These are phyloP conservation scores for Betta splendens DNA, from an alignment of 2,797 vertebrate species.

Conservation along the genomic window DNA sequence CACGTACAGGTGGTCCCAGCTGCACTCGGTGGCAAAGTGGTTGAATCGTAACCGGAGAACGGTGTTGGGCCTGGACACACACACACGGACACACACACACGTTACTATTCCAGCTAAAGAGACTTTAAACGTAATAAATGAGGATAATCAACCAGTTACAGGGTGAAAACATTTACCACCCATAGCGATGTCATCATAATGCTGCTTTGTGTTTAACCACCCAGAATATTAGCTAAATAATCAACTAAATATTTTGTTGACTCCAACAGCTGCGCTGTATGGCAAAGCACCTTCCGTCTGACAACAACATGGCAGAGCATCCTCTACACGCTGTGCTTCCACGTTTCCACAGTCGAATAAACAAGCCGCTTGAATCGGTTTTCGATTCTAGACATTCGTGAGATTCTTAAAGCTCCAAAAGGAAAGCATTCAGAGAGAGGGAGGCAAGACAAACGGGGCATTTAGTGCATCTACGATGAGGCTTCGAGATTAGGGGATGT, in stretches of 20 bases:
- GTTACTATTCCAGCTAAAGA: slow-evolving; percentile 14
- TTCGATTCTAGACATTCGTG: slow-evolving; percentile 18
- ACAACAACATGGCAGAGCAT: neutral
- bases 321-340: no score
- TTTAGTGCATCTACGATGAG: slow-evolving; percentile 4
- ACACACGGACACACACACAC: neutral
- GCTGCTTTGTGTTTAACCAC: neutral
- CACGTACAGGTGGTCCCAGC: slow-evolving; percentile 97
- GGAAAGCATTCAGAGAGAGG: slow-evolving; percentile 16
- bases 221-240: neutral
- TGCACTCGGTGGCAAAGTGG: slow-evolving; percentile 98
- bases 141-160: slow-evolving; percentile 22
- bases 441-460: slow-evolving; percentile 18
- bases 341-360: no score
- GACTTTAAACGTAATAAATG: neutral
- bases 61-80: slow-evolving; percentile 85
- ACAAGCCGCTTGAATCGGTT: neutral
- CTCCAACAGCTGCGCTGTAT: neutral
- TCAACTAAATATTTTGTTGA: neutral
- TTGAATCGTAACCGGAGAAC: slow-evolving; percentile 91
- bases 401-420: slow-evolving; percentile 22
- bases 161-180: neutral
- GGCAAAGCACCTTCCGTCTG: neutral
- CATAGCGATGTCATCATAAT: neutral
- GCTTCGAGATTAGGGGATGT: slow-evolving; percentile 8